Evolutionary conservation across 2,888 invertebrate genomes (phyloP).

Genomic region (Scaptomyza tumidula): DNA sequence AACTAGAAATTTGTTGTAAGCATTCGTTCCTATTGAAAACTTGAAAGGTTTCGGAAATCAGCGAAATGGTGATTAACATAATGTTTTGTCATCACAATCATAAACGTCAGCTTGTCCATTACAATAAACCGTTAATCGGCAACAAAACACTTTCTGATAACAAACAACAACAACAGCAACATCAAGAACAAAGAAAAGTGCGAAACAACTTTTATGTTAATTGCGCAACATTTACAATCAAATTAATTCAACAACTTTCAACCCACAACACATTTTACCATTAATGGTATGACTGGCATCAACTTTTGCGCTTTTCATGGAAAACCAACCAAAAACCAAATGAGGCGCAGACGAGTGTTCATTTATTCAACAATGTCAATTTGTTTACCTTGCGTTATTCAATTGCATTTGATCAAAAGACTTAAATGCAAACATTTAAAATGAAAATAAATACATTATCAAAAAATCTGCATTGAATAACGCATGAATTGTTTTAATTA

Average conservation of each 20-base stretch:
- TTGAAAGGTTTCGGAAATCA: conserved; percentile 10
- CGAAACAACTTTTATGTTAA: conserved; percentile 50
- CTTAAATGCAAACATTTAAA: conserved; percentile 2
- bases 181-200: neutral
- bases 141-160: conserved; percentile 23
- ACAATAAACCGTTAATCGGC: conserved; percentile 8
- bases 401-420: neutral
- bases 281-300: neutral
- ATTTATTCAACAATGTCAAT: conserved; percentile 18
- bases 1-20: conserved; percentile 4
- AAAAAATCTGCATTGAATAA: conserved; percentile 6
- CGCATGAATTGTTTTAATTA: conserved; percentile 25
- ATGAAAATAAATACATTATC: neutral
- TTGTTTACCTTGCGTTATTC: conserved; percentile 1
- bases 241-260: conserved; percentile 58
- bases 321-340: neutral
- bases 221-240: conserved; percentile 62
- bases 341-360: conserved; percentile 15
- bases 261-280: conserved; percentile 1
- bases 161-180: neutral
- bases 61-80: conserved; percentile 22
- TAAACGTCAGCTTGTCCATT: conserved; percentile 29
- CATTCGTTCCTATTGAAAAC: neutral
- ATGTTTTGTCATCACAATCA: conserved; percentile 17
- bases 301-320: conserved; percentile 19